A percentile compares a stretch with the other conserved stretches of the same genome.
phyloP scores from a whole-genome alignment of 2,797 vertebrate genomes.

The Buceros bicornis region DNA sequence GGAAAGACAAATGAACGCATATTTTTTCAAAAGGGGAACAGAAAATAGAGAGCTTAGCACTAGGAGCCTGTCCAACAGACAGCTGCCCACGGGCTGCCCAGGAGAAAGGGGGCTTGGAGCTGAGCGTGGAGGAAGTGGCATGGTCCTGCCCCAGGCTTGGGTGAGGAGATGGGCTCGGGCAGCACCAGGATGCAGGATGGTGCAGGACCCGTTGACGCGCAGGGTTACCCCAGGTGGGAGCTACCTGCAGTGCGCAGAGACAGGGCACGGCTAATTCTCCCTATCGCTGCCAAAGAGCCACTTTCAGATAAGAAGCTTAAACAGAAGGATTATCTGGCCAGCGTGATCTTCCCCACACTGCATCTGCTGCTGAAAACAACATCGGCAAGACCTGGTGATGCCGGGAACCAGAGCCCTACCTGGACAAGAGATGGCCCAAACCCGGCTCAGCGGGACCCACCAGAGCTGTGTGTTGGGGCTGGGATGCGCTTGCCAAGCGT shows the following conservation, averaged over 20 bases:
- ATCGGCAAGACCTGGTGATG: fast-evolving
- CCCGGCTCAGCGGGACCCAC: background rate
- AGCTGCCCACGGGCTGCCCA: background rate
- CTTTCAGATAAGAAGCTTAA: slow-evolving; percentile 30
- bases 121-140: fast-evolving
- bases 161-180: background rate
- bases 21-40: background rate
- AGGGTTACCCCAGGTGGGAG: background rate
- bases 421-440: background rate
- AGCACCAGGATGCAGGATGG: background rate
- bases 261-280: background rate
- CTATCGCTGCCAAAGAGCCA: background rate
- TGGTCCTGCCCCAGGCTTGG: fast-evolving
- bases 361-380: background rate
- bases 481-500: background rate
- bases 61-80: background rate
- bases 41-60: background rate
- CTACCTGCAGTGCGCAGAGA: background rate
- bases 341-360: background rate
- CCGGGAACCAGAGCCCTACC: background rate
- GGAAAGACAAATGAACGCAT: background rate
- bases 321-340: background rate
- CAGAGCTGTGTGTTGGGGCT: background rate
- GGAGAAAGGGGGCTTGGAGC: background rate
- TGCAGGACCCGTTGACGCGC: fast-evolving